A percentile compares a stretch with the other conserved stretches of the same genome.
phyloP scores from a whole-genome alignment of 2,797 vertebrate species.

The Alcedo atthis region DNA sequence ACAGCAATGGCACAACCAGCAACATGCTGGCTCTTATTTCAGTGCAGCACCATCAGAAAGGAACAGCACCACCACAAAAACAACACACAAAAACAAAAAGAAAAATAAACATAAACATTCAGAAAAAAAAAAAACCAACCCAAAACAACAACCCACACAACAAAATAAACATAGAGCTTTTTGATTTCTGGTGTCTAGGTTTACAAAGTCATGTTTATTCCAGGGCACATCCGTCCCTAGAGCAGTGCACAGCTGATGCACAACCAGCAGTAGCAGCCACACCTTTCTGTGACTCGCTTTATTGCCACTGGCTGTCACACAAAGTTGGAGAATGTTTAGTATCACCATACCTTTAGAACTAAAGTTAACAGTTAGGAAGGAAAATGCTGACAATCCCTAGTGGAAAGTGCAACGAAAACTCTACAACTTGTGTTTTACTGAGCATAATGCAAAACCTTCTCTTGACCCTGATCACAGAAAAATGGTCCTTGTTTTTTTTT shows the following conservation, averaged over 20 bases:
- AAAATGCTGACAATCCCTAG: not conserved
- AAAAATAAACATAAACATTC: not conserved
- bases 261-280: not conserved
- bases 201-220: not conserved
- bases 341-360: not conserved
- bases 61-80: not conserved
- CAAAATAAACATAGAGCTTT: not conserved
- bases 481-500: too few relatives aligned
- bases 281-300: not conserved
- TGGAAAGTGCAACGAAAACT: not conserved
- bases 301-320: not conserved
- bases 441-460: not conserved
- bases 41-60: not conserved
- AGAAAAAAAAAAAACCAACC: not conserved
- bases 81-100: not conserved
- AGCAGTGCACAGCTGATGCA: not conserved
- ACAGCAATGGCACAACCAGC: not conserved
- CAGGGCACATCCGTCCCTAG: not conserved
- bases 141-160: too few relatives aligned
- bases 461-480: not conserved
- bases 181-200: not conserved
- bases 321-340: not conserved
- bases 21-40: accelerated
- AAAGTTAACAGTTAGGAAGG: not conserved
- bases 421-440: not conserved